Percentiles rank a stretch among this genome's conserved stretches.
Evolutionary conservation across 1,140 invertebrate species (phyloP).

Genomic region (Linepithema humile): DNA sequence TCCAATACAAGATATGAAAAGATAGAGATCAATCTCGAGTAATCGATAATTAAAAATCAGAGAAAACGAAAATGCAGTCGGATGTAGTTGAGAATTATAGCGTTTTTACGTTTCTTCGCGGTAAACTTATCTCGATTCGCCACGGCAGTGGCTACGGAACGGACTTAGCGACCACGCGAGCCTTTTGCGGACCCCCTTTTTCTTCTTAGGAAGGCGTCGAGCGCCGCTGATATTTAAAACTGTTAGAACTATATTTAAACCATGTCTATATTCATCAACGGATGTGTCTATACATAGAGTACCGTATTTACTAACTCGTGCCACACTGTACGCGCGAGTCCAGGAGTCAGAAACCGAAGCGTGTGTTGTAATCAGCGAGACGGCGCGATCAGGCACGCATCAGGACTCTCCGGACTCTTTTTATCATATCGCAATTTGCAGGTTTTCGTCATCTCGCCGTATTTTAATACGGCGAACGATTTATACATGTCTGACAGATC

Average conservation of each 20-base stretch:
- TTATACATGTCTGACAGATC: neutral
- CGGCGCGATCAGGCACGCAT: neutral
- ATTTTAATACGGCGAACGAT: neutral
- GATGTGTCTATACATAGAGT: constrained; percentile 56
- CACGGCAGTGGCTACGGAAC: neutral
- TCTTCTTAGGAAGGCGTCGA: neutral
- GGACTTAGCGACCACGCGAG: neutral
- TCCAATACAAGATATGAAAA: neutral
- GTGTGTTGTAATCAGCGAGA: neutral
- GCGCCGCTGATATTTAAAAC: constrained; percentile 59
- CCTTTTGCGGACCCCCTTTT: neutral
- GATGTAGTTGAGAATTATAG: no score
- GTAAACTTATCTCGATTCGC: neutral
- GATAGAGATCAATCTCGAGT: neutral
- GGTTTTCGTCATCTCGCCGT: neutral
- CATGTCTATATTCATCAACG: constrained; percentile 31
- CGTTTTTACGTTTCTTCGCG: no score
- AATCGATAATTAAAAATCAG: neutral
- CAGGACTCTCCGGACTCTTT: neutral
- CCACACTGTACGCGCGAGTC: constrained; percentile 36
- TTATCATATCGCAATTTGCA: neutral
- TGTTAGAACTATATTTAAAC: constrained; percentile 58
- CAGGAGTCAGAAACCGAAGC: constrained; percentile 24
- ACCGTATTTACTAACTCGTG: constrained; percentile 52
- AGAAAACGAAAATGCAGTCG: neutral